Percentiles rank a stretch among this genome's conserved stretches.
These are phyloP conservation scores for Rhaphigaster nebulosa DNA, from an alignment of 2,888 invertebrate species.

Conservation along the genomic window DNA sequence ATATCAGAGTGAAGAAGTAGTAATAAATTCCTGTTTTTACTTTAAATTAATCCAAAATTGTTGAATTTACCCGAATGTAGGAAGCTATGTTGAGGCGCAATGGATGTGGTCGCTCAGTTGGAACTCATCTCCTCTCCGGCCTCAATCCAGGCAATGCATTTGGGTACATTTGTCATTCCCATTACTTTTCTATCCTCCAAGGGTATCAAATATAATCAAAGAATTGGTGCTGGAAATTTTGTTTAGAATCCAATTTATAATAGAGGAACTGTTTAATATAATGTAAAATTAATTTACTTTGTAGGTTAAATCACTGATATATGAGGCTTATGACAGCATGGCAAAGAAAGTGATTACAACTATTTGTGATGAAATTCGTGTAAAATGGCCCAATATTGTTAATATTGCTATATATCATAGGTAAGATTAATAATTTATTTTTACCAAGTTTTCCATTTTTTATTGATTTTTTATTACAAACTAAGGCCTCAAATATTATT, in stretches of 20 bases:
- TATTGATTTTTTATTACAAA: neutral
- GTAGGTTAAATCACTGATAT: slow-evolving; percentile 88
- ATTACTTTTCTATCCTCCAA: too few species aligned
- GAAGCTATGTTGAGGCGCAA: too few species aligned
- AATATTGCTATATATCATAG: slow-evolving; percentile 91
- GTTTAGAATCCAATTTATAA: neutral
- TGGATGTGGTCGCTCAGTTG: too few species aligned
- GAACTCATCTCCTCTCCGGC: too few species aligned
- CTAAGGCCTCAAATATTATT: neutral
- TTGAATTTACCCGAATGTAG: too few species aligned
- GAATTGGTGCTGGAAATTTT: neutral
- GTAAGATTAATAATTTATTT: slow-evolving; percentile 68
- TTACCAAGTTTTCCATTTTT: neutral
- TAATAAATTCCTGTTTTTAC: too few species aligned
- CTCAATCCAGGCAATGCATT: too few species aligned
- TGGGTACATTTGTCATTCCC: too few species aligned
- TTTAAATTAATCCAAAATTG: too few species aligned
- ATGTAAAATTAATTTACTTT: slow-evolving; percentile 60
- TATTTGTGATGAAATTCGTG: slow-evolving; percentile 81
- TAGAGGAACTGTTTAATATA: slow-evolving; percentile 1
- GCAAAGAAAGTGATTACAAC: slow-evolving; percentile 85
- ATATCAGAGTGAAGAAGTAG: too few species aligned
- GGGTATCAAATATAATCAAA: too few species aligned
- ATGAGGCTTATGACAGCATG: slow-evolving; percentile 95
- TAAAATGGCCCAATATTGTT: slow-evolving; percentile 80